Base-by-base conservation (phyloP, 2,888 invertebrate genomes). In the Chrysina gloriosa region DNA sequence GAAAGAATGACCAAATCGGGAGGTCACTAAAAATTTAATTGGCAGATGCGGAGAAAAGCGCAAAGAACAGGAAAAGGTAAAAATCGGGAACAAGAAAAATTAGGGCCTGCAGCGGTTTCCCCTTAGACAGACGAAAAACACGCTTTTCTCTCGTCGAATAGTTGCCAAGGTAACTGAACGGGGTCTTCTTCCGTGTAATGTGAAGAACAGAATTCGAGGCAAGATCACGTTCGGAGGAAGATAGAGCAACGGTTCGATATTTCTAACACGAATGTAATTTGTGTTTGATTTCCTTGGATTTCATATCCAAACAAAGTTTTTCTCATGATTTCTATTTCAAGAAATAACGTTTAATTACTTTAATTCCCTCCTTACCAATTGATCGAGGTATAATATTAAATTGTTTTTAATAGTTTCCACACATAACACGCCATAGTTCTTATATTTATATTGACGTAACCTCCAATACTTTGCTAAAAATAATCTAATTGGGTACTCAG, bases 161-260 rank as follows among this genome's bases (percentile, higher is more conserved):
- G 58, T 61, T 61, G 58, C 58, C 58, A 61, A 61, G 58, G 58
- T 61, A 61, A 61, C 58, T 42, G 29, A 31, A 52, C 25, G 16
- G 31, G 16, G 31, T 29, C 31, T 29, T 52, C n/a, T 29, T 16
- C 9, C 19, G 14, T 52, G 7, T 5, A 52, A 9, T 16, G 52
- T 29, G 6, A 16, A 52, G 50, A 29, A 29, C 29, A 7, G 52
- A 52, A 31, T 14, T 52, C 9, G 9, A 52, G 52, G n/a, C 25
- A 52, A 31, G 31, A 52, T 52, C 52, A 34, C 34, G 31, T 52
- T 29, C 31, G 19, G 3, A 5, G 16, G 31, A 52, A 25, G 19
- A 31, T 29, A 1, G 16, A 52, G 7, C 16, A 2, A 19, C 6
- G 31, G 19, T 31, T 52, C 52, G 19, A 52, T 52, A 31, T 31